Evolutionary conservation across 1,140 invertebrate species (phyloP).

Genomic region (Mercenaria mercenaria): DNA sequence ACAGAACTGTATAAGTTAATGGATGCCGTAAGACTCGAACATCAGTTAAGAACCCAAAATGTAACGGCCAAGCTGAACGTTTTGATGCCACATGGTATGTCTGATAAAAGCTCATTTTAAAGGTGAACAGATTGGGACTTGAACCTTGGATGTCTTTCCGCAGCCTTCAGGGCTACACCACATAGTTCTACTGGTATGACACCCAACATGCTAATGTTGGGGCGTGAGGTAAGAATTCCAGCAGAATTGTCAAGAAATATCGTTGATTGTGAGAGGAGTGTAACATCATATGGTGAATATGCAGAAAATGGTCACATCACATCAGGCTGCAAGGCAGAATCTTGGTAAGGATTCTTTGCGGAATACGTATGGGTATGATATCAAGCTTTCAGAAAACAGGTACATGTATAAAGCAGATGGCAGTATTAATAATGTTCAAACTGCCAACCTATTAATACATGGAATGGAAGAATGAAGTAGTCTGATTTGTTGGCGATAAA

Average conservation of each 20-base stretch:
- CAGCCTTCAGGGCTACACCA: not conserved
- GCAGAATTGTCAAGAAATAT: constrained; percentile 8
- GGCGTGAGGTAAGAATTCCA: constrained; percentile 37
- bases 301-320: not conserved
- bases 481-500: too few relatives aligned
- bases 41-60: too few relatives aligned
- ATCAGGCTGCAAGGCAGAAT: not conserved
- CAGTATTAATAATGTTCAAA: too few relatives aligned
- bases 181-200: constrained; percentile 20
- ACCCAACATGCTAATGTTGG: constrained; percentile 63
- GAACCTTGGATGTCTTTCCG: not conserved
- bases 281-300: not conserved
- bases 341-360: not conserved
- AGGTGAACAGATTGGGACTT: constrained; percentile 50
- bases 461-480: too few relatives aligned
- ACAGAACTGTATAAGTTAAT: too few relatives aligned
- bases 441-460: too few relatives aligned
- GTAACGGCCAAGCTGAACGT: too few relatives aligned
- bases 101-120: not conserved
- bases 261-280: not conserved
- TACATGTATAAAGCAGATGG: too few relatives aligned
- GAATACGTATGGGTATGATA: not conserved
- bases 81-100: not conserved
- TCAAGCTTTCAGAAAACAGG: too few relatives aligned
- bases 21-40: too few relatives aligned